A percentile compares a stretch with the other conserved stretches of the same genome.
Evolutionary conservation across 1,140 invertebrate species (phyloP).

Genomic region (Drosophila erecta): DNA sequence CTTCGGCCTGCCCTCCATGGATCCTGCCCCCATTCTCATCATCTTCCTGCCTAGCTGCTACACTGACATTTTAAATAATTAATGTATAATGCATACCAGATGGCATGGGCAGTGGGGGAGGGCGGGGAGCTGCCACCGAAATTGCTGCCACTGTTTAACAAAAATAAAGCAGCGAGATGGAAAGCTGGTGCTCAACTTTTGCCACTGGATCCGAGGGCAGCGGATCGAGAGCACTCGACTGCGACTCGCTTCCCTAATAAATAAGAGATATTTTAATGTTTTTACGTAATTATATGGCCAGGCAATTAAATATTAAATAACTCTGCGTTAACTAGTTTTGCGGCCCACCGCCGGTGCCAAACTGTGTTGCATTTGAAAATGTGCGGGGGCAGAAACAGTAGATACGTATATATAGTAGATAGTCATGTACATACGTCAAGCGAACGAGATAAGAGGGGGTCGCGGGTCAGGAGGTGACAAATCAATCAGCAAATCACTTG

Average conservation of each 20-base stretch:
- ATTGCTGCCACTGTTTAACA: slow-evolving; percentile 62
- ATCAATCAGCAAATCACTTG: slow-evolving; percentile 75
- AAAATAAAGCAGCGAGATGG: slow-evolving; percentile 59
- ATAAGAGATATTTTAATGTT: slow-evolving; percentile 81
- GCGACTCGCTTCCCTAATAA: slow-evolving; percentile 48
- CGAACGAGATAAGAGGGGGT: slow-evolving; percentile 13
- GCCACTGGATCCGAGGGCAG: slow-evolving; percentile 12
- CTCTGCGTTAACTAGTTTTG: slow-evolving; percentile 69
- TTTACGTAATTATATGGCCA: slow-evolving; percentile 80
- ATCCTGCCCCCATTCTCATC: slow-evolving; percentile 44
- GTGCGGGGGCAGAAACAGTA: neutral
- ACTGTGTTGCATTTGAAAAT: slow-evolving; percentile 8
- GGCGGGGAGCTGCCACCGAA: slow-evolving; percentile 28
- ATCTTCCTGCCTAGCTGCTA: slow-evolving; percentile 71
- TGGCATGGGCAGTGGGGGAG: slow-evolving; percentile 6
- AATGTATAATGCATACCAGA: slow-evolving; percentile 76
- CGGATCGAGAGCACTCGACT: slow-evolving; percentile 8
- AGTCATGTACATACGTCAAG: slow-evolving; percentile 1
- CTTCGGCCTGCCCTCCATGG: neutral
- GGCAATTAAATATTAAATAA: slow-evolving; percentile 76
- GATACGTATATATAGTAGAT: neutral
- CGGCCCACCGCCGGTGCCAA: slow-evolving; percentile 25
- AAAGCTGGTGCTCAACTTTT: slow-evolving; percentile 42
- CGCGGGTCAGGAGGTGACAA: slow-evolving; percentile 60
- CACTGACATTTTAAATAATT: slow-evolving; percentile 82